Evolutionary conservation across 2,797 vertebrate species (phyloP), one percentile per base, ranked within the genome.

Genomic region (Sternarchorhynchus goeldii): DNA sequence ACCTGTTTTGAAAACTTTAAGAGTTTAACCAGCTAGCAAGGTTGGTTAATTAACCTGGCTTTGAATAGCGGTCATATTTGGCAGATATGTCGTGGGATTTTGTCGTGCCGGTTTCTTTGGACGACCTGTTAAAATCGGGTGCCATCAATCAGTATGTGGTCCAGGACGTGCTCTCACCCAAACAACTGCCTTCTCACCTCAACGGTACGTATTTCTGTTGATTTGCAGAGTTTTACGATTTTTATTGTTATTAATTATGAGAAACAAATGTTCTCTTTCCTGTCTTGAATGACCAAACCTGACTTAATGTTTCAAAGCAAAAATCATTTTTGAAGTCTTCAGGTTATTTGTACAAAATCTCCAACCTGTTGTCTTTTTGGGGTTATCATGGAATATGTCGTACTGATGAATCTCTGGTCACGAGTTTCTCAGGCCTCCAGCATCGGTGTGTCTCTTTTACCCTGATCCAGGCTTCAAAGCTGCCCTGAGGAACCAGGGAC

Each of bases 121-220:
- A 89, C 1, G 97, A 99, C 75, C 80, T 99, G 84, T 89, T 95
- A 29, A 95, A 93, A 82, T 91, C 93, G 0, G 91, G 92, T 0
- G 94, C 93, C 0, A 84, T 94, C 0, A 96, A 96, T 79, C 94
- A 95, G 69, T 98, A 98, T 34, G 91, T 94, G 3, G 97, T 98
- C 8, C 93, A 94, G 77, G 95, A 97, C 79, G 93, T 98, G 1
- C 79, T 95, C 5, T 8, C 94, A 0, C 62, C 81, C 5, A 90
- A 88, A 62, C 94, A 97, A 25, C 90, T 98, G 55, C 84, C 90
- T 0, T 31, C 90, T 0, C 88, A 89, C 4, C 77, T 98, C 39
- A 86, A 72, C 76, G 94, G 97, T 98, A 85, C 91, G 95, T 86
- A 63, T 31, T 63, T 45, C 41, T 45, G 25, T 25, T 66, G 1